Evolutionary conservation across 2,888 invertebrate species (phyloP), one percentile per base, ranked within the genome.

Genomic region (Macaria notata): DNA sequence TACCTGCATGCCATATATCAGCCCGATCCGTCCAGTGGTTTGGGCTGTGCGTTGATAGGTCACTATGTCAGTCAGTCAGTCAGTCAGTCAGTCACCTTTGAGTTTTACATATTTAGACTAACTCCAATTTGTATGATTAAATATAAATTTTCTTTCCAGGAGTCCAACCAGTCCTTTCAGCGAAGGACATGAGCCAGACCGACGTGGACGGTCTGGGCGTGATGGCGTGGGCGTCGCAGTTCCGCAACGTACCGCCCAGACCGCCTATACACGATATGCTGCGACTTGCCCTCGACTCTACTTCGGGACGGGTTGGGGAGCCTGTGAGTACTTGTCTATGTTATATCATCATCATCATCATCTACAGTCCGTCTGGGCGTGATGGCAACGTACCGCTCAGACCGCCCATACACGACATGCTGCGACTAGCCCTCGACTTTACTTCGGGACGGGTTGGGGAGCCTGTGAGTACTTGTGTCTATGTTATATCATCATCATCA

Each of bases 131-230:
- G n/a, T n/a, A n/a, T n/a, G 19, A 19, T 19, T 19, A 19, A 19
- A 19, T 4, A 1, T 42, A n/a, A n/a, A 4, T 41, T 31, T 48
- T 42, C 47, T 36, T 73, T 69, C 3, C 68, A 84, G 97, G 97
- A 44, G 96, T 99, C 1, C 96, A 98, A 72, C 97, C 98, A 3
- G 94, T 99, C 44, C 88, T 99, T 58, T 95, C 97, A 69, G 96
- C 99, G 9, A 96, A 96, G 79, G 98, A 99, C 77, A 97, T 99
- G 95, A 96, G 97, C 41, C 98, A 98, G 81, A 96, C 95, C 42
- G 97, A 98, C 78, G 97, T 98, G 4, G 99, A 99, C 79, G 98
- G 99, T 90, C 92, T 99, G 67, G 99, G 98, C 7, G 97, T 99
- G 57, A 99, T 99, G 99, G 97, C 99, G 0, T 98, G 99, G 86